Base-by-base conservation (phyloP, 37 sponge, comb jelly and placozoan species). In the Oopsacas minuta region DNA sequence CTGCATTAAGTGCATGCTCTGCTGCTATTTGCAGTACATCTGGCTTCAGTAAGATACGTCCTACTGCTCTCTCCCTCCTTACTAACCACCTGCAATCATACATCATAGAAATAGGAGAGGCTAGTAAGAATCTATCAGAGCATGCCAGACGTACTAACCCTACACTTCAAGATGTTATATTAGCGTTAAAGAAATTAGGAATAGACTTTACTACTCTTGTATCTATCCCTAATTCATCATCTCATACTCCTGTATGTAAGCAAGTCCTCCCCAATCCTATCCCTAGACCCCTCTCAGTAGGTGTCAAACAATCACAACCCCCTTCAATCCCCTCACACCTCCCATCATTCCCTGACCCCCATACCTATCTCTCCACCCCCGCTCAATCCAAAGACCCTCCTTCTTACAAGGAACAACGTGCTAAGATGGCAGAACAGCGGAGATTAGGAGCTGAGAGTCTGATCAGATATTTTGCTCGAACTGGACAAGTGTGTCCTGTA, bases 311-410 rank as follows among this genome's bases (percentile, higher is more conserved):
- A 34, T 34, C 75, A 3, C 75, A 61, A 34, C 75, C 75, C 75
- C 75, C 22, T 34, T 61, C 75, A 25, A 12, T 61, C 20, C 22
- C 75, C 30, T 61, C 75, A 25, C 17, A 61, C 75, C 75, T 61
- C 75, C 75, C 75, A 3, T 34, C 75, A 25, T 61, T 61, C 75
- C 75, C 75, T 25, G 75, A 61, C 75, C 75, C 75, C 1, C 75
- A 61, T 34, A 61, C 75, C 75, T 61, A 61, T 34, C 75, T 61
- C 75, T 61, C 75, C 75, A 61, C 75, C 1, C 30, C 75, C 75
- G 75, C 30, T 25, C 75, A n/a, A 5, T 12, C 75, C 28, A 25
- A 12, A 12, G 75, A 3, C 28, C 75, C 75, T 25, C 75, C 75
- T 34, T 61, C 28, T 12, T 61, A 61, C 75, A 3, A 61, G 75